Evolutionary conservation across 1,140 invertebrate species (phyloP), one percentile per base, ranked within the genome.

Genomic region (Aricia agestis): DNA sequence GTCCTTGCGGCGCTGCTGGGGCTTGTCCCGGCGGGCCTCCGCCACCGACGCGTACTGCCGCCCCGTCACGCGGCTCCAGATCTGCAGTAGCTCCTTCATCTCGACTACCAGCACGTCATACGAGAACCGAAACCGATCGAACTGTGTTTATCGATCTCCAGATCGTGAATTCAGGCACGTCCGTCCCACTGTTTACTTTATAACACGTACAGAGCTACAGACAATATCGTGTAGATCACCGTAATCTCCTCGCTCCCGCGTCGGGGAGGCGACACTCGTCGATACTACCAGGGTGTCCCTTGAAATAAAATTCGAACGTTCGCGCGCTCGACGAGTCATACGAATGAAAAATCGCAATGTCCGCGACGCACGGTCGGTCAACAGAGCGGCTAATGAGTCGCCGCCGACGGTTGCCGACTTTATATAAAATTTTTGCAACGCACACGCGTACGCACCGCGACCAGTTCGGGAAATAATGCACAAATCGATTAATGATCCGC

Each of bases 61-160:
- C 0, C 90, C 90, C 6, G 92, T 84, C 6, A 94, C 78, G 25
- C 89, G 81, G 25, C 87, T 92, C 93, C 93, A 94, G 72, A 94
- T 92, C 76, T 92, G 87, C 42, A 90, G 85, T 9, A 93, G 75
- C 68, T 94, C 93, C 81, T 94, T 94, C 93, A 94, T 94, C 78
- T 87, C 68, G 68, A 15, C 68, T 45, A 75, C 68, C 70, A 72
- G 70, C 9, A 36, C 9, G 36, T 74, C 72, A 81, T 76, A 76
- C 70, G 36, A 36, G 42, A 31, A 75, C 70, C 67, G 67, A 59
- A 19, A 75, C 61, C 65, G 65, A 73, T 57, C 31, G 18, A 73
- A 69, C 65, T 73, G 41, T 59, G 69, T 69, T 36, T 73, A 73
- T 73, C 71, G 72, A 74, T 73, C 19, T 19, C 10, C 59, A 11